Evolutionary conservation across 2,797 vertebrate genomes (phyloP).

Genomic region (Gymnopithys bicolor): DNA sequence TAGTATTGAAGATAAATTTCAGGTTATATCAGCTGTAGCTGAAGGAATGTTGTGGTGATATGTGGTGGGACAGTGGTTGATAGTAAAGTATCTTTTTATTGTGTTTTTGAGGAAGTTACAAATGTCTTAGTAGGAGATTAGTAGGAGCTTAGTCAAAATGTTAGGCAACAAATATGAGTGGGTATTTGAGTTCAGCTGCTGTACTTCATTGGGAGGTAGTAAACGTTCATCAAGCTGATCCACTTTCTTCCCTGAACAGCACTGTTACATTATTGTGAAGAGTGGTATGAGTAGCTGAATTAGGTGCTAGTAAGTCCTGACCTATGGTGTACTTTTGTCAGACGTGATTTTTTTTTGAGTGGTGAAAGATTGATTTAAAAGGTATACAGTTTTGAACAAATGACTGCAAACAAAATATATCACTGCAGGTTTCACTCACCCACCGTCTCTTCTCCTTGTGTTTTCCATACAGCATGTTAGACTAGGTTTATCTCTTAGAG

Average conservation of each 20-base stretch:
- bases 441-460: background rate
- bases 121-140: background rate
- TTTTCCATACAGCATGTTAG: background rate
- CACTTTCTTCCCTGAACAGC: background rate
- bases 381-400: background rate
- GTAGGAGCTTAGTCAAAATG: background rate
- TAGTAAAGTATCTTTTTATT: background rate
- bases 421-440: background rate
- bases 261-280: background rate
- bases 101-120: background rate
- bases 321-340: background rate
- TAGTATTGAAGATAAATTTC: background rate
- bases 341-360: background rate
- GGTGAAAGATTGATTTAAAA: background rate
- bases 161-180: background rate
- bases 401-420: background rate
- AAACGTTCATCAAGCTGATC: background rate
- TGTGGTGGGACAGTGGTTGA: background rate
- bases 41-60: background rate
- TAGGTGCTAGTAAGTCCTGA: background rate
- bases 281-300: background rate
- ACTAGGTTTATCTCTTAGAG: background rate
- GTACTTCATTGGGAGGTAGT: background rate
- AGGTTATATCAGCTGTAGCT: background rate
- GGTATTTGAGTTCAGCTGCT: background rate